These are phyloP conservation scores for Pungitius pungitius DNA, from an alignment of 2,113 vertebrate species.

Conservation along the genomic window DNA sequence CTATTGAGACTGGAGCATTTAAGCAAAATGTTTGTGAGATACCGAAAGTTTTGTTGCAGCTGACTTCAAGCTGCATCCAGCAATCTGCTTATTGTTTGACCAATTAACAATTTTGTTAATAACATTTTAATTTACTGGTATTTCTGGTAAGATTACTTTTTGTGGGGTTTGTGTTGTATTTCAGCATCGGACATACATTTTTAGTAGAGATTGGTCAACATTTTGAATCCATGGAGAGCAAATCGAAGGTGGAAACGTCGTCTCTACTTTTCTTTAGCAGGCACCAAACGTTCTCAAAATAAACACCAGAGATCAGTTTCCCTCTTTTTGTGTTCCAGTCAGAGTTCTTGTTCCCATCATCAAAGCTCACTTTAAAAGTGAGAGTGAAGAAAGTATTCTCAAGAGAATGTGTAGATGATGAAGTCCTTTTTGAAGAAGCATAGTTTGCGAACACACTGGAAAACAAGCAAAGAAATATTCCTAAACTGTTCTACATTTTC, in stretches of 20 bases:
- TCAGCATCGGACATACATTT: neutral
- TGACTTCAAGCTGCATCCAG: neutral
- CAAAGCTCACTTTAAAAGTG: neutral
- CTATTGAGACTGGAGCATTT: neutral
- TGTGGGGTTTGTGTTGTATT: neutral
- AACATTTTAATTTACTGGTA: neutral
- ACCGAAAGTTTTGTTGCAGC: too few relatives aligned
- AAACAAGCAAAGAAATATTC: neutral
- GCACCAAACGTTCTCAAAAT: neutral
- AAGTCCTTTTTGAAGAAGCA: neutral
- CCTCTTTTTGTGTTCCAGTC: neutral
- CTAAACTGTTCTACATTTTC: too few relatives aligned
- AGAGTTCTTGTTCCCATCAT: neutral
- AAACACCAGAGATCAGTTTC: too few relatives aligned
- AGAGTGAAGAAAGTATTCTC: neutral
- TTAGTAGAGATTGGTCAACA: neutral
- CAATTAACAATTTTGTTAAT: neutral
- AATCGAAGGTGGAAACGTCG: neutral
- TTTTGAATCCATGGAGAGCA: neutral
- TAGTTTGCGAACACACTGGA: neutral
- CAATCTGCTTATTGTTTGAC: neutral
- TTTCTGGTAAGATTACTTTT: neutral
- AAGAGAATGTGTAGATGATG: neutral
- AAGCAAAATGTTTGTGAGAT: neutral
- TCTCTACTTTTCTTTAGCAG: neutral